These are phyloP conservation scores for Montipora efflorescens DNA, from an alignment of 64 coral and sea anemone genomes.

Conservation along the genomic window DNA sequence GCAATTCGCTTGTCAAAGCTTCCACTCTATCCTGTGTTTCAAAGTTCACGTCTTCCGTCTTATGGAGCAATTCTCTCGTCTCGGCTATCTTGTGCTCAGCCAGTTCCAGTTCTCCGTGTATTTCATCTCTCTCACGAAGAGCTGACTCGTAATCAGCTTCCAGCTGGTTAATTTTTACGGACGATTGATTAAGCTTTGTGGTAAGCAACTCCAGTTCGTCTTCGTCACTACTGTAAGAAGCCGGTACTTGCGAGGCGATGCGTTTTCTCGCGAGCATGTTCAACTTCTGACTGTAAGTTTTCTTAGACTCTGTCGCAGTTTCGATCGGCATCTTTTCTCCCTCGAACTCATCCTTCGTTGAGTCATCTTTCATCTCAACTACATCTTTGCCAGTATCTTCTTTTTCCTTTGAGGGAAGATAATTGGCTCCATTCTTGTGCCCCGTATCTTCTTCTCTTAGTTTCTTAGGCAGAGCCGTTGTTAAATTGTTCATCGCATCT, in stretches of 20 bases:
- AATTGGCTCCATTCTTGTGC: conserved; percentile 35
- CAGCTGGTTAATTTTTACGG: conserved; percentile 75
- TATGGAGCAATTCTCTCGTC: conserved; percentile 62
- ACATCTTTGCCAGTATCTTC: conserved; percentile 33
- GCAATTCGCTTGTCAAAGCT: conserved; percentile 50
- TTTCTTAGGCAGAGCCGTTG: neutral
- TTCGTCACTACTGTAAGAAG: conserved; percentile 54
- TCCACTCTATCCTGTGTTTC: conserved; percentile 68
- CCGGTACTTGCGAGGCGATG: conserved; percentile 62
- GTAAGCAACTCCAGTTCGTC: conserved; percentile 68
- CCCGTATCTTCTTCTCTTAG: conserved; percentile 40
- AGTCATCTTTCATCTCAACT: conserved; percentile 39
- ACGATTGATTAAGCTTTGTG: conserved; percentile 66
- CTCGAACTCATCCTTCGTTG: conserved; percentile 16
- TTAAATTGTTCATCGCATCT: no score
- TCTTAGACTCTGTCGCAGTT: conserved; percentile 5
- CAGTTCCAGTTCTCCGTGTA: conserved; percentile 71
- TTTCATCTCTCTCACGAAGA: conserved; percentile 76
- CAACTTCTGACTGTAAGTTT: conserved; percentile 58
- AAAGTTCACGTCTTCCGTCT: conserved; percentile 80
- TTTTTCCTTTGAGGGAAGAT: conserved; percentile 32
- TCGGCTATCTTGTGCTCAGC: conserved; percentile 78
- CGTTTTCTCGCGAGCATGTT: conserved; percentile 71
- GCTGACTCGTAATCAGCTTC: conserved; percentile 70
- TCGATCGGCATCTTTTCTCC: conserved; percentile 28